These are phyloP conservation scores for Tyrannus savana DNA, from an alignment of 2,113 vertebrate species.

Conservation along the genomic window DNA sequence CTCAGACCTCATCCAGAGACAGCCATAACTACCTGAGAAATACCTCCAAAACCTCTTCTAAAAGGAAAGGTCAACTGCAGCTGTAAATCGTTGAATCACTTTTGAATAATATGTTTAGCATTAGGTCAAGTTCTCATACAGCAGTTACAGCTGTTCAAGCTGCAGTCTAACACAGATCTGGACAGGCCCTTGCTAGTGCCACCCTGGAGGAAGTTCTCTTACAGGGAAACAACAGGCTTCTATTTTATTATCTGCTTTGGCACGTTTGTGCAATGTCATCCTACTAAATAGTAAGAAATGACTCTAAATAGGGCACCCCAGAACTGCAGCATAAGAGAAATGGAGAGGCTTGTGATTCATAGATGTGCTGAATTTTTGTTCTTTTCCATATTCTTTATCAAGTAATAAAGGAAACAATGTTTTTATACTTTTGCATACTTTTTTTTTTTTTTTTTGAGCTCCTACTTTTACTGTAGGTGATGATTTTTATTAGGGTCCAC, in stretches of 20 bases:
- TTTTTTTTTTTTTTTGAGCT: background rate
- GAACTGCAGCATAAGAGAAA: background rate
- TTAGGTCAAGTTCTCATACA: background rate
- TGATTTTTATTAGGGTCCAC: conserved; percentile 60
- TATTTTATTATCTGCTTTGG: background rate
- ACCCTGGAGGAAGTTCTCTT: background rate
- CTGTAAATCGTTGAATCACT: background rate
- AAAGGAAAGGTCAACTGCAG: background rate
- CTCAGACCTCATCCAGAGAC: background rate
- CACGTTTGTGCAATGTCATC: background rate
- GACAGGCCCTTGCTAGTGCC: background rate
- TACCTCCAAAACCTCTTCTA: background rate
- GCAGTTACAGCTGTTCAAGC: background rate
- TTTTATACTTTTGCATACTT: background rate
- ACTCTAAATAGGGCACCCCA: background rate
- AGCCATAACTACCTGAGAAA: background rate
- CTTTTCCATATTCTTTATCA: background rate
- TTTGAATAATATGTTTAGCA: background rate
- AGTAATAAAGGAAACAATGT: background rate
- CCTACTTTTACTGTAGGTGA: conserved; percentile 53
- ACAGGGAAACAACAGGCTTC: background rate
- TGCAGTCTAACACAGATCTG: background rate
- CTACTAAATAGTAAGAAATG: background rate
- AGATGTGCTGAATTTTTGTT: background rate
- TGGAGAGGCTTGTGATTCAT: background rate